phyloP scores from a whole-genome alignment of 2,888 invertebrate genomes.

The Dicyrtoma fusca region DNA sequence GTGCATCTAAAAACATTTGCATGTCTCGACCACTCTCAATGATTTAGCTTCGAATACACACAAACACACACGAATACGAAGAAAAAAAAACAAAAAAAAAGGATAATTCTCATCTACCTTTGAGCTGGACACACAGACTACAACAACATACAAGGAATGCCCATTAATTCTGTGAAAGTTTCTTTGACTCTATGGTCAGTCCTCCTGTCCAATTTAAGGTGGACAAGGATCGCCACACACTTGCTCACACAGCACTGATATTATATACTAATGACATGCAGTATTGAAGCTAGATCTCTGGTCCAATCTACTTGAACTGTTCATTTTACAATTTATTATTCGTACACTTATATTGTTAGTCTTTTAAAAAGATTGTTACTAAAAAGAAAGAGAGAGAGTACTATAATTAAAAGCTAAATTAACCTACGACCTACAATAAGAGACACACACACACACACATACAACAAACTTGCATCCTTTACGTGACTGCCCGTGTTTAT shows the following conservation, averaged over 20 bases:
- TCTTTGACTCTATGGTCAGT: no score
- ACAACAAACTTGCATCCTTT: background rate
- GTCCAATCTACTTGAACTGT: conserved; percentile 1
- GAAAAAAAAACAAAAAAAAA: no score
- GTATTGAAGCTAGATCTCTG: conserved; percentile 26
- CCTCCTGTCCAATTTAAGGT: no score
- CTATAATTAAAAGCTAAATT: background rate
- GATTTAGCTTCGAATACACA: no score
- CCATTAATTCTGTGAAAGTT: background rate
- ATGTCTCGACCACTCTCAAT: no score
- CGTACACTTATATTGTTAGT: no score
- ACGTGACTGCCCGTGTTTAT: background rate
- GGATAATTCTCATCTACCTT: no score
- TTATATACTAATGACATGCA: conserved; percentile 1
- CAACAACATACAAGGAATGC: background rate
- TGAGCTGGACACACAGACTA: background rate
- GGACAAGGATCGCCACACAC: no score
- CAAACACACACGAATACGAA: no score
- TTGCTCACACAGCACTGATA: conserved; percentile 1
- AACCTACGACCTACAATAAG: background rate
- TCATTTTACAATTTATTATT: background rate
- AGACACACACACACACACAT: no score
- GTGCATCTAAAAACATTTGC: no score
- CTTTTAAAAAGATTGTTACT: background rate
- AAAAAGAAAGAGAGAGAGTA: background rate